Evolutionary conservation across 2,113 vertebrate genomes (phyloP).

Genomic region (Pseudorhombus dupliciocellatus): DNA sequence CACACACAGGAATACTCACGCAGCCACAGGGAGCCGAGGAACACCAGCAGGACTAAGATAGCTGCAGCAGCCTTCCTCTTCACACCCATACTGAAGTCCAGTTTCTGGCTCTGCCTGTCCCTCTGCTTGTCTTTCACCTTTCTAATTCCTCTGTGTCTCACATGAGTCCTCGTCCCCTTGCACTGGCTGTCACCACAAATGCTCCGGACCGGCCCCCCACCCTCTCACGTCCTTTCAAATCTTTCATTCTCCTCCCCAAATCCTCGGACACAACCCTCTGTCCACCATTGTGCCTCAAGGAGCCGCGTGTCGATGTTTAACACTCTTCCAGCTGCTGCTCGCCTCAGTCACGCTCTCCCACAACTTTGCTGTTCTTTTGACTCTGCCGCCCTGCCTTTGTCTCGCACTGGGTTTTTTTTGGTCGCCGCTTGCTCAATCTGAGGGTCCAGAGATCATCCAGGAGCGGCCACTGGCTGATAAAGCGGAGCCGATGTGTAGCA

Average conservation of each 20-base stretch:
- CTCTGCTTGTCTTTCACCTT: constrained; percentile 40
- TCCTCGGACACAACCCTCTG: constrained; percentile 39
- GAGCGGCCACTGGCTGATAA: constrained; percentile 59
- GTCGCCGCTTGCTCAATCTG: constrained; percentile 69
- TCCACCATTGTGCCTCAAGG: constrained; percentile 24
- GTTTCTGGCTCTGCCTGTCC: constrained; percentile 21
- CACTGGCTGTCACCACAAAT: constrained; percentile 66
- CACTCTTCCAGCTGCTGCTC: background rate
- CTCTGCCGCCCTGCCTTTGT: constrained; percentile 39
- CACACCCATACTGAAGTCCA: constrained; percentile 65
- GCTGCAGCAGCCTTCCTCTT: constrained; percentile 73
- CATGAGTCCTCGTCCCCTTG: constrained; percentile 63
- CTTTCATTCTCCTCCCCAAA: constrained; percentile 67
- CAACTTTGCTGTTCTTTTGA: background rate
- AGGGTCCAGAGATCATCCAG: constrained; percentile 77
- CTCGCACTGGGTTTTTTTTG: constrained; percentile 20
- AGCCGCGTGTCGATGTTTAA: constrained; percentile 11
- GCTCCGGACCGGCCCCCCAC: constrained; percentile 30
- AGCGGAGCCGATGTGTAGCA: constrained; percentile 27
- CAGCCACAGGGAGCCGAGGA: constrained; percentile 75
- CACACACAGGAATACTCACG: constrained; percentile 69
- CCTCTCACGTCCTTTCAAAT: constrained; percentile 31
- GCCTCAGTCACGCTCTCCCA: background rate
- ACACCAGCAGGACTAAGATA: constrained; percentile 73
- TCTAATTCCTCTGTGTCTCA: constrained; percentile 62